These are phyloP conservation scores for Arctopsyche grandis DNA, from an alignment of 1,140 invertebrate genomes.

Conservation along the genomic window DNA sequence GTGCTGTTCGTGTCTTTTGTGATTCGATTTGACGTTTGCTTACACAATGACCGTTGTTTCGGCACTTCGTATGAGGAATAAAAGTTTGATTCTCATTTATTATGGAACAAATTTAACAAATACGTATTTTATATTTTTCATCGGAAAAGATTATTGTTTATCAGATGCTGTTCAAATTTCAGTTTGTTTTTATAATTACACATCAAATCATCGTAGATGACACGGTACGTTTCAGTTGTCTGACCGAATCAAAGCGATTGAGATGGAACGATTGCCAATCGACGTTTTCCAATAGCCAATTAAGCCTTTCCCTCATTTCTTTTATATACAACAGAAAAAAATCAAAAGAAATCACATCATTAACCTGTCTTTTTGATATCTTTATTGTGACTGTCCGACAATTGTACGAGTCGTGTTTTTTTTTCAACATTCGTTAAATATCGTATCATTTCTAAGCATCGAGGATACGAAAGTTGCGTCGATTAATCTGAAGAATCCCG, in stretches of 20 bases:
- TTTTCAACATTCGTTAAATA: slow-evolving; percentile 3
- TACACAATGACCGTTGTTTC: too few relatives aligned
- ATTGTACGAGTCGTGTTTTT: neutral
- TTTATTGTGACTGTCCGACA: slow-evolving; percentile 44
- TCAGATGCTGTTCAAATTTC: too few relatives aligned
- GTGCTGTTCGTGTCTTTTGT: too few relatives aligned
- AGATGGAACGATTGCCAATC: neutral
- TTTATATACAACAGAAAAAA: neutral
- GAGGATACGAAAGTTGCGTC: slow-evolving; percentile 25
- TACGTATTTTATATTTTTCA: too few relatives aligned
- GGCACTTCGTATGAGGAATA: too few relatives aligned
- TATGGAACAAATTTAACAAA: too few relatives aligned
- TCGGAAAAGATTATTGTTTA: too few relatives aligned
- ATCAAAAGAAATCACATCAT: slow-evolving; percentile 22
- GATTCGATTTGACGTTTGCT: too few relatives aligned
- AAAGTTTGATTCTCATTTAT: too few relatives aligned
- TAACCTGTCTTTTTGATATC: slow-evolving; percentile 40
- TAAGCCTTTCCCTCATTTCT: slow-evolving; percentile 3
- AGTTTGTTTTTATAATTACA: too few relatives aligned
- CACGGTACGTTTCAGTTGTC: neutral
- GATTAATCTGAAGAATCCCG: slow-evolving; percentile 36
- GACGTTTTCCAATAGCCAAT: slow-evolving; percentile 23
- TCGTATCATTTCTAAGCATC: slow-evolving; percentile 33
- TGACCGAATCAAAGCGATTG: neutral
- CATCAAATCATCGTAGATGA: too few relatives aligned